A percentile compares a stretch with the other conserved stretches of the same genome.
phyloP scores from a whole-genome alignment of 1,140 invertebrate species.

The Lasaia peninsularis region DNA sequence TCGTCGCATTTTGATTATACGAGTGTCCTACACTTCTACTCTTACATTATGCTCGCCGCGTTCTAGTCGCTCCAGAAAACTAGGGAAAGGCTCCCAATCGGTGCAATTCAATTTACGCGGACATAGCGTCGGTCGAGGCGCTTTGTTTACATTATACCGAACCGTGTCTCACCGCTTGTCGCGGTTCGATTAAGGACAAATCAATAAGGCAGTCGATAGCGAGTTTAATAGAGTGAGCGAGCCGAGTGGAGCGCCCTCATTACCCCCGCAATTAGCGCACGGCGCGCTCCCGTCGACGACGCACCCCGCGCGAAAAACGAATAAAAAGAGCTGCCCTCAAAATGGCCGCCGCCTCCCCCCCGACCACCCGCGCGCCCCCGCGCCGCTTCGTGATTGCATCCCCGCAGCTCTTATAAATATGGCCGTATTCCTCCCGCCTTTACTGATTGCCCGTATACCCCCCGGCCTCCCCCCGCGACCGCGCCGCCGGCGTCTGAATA shows the following conservation, averaged over 20 bases:
- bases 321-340: slow-evolving; percentile 78
- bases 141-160: slow-evolving; percentile 62
- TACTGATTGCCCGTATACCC: slow-evolving; percentile 79
- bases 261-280: slow-evolving; percentile 76
- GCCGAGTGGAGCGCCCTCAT: slow-evolving; percentile 72
- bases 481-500: slow-evolving; percentile 77
- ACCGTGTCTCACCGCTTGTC: slow-evolving; percentile 52
- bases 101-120: slow-evolving; percentile 61
- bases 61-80: slow-evolving; percentile 21
- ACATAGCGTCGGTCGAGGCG: slow-evolving; percentile 37
- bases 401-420: slow-evolving; percentile 78
- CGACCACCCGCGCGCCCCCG: slow-evolving; percentile 55
- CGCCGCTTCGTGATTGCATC: slow-evolving; percentile 77
- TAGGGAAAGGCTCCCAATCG: slow-evolving; percentile 36
- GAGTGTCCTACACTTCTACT: slow-evolving; percentile 15
- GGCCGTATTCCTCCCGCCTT: slow-evolving; percentile 77
- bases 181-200: slow-evolving; percentile 71
- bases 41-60: slow-evolving; percentile 13
- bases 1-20: slow-evolving; percentile 16
- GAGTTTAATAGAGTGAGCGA: slow-evolving; percentile 75
- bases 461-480: slow-evolving; percentile 72
- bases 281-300: slow-evolving; percentile 70
- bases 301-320: slow-evolving; percentile 76
- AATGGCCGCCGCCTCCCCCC: slow-evolving; percentile 74
- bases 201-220: slow-evolving; percentile 75